Conservation (phyloP, 2,797 vertebrate genomes). For the Chanos chanos region DNA sequence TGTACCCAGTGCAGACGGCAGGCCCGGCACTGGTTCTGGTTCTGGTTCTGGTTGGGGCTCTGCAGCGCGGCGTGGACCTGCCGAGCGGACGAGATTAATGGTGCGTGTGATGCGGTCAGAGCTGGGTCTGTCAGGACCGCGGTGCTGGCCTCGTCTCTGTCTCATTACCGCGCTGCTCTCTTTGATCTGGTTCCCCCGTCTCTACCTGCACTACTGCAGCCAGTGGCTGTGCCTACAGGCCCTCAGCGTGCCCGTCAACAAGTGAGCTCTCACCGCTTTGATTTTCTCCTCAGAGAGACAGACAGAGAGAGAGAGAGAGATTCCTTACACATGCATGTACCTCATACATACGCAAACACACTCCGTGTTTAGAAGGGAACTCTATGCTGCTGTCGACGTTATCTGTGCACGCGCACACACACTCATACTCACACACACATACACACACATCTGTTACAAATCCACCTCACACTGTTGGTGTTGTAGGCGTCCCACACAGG, state of each 20-base stretch:
- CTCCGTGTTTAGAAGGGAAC: background rate
- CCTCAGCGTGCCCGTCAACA: constrained; percentile 85
- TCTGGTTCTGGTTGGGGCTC: too few relatives aligned
- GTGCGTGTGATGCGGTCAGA: constrained; percentile 72
- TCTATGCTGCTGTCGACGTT: background rate
- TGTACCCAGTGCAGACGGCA: too few relatives aligned
- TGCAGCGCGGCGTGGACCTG: background rate
- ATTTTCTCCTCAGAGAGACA: background rate
- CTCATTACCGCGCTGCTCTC: constrained; percentile 72
- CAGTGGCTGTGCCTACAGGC: constrained; percentile 90
- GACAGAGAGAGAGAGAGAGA: background rate
- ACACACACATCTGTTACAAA: constrained; percentile 56
- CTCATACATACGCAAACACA: constrained; percentile 25
- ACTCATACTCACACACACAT: constrained; percentile 21
- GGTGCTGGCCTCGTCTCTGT: constrained; percentile 67
- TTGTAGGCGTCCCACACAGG: constrained; percentile 53
- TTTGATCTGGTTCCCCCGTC: constrained; percentile 88
- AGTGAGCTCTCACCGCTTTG: constrained; percentile 69
- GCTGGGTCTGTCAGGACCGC: constrained; percentile 65
- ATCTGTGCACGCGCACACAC: constrained; percentile 13
- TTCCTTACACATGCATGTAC: constrained; percentile 11
- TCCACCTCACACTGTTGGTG: constrained; percentile 62
- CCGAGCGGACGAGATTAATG: too few relatives aligned
- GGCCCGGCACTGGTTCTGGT: constrained; percentile 9
- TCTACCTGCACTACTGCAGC: constrained; percentile 92